phyloP scores from a whole-genome alignment of 2,113 vertebrate species.

The Alexandromys fortis region DNA sequence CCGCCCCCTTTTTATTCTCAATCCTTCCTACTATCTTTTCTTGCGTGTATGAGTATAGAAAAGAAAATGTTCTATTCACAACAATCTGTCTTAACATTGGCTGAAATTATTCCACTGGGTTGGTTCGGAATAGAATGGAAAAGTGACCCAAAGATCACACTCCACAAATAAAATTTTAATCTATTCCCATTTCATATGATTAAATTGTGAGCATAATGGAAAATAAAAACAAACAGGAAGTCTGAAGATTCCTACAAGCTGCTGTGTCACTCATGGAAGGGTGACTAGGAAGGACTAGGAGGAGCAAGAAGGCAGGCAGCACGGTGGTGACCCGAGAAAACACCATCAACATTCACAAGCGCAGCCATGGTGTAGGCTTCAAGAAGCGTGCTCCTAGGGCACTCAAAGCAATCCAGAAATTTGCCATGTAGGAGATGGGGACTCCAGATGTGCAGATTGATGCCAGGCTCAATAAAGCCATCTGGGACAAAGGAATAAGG shows the following conservation, averaged over 20 bases:
- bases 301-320: not conserved
- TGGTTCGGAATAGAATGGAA: not conserved
- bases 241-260: not conserved
- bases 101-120: slow-evolving; percentile 16
- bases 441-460: too few species aligned
- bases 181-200: not conserved
- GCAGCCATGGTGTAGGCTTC: too few species aligned
- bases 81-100: not conserved
- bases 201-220: not conserved
- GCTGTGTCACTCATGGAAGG: not conserved
- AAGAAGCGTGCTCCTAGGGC: too few species aligned
- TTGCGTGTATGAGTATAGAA: not conserved
- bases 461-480: too few species aligned
- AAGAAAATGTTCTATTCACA: not conserved
- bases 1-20: not conserved
- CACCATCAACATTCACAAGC: too few species aligned
- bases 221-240: slow-evolving; percentile 7
- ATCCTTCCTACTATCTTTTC: not conserved
- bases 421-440: too few species aligned
- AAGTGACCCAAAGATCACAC: not conserved
- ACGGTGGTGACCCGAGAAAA: too few species aligned
- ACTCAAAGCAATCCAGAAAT: too few species aligned
- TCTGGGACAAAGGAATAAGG: too few species aligned
- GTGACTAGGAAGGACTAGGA: not conserved
- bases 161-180: slow-evolving; percentile 21